phyloP scores from a whole-genome alignment of 1,140 invertebrate species.

The Brachionus koreanus region DNA sequence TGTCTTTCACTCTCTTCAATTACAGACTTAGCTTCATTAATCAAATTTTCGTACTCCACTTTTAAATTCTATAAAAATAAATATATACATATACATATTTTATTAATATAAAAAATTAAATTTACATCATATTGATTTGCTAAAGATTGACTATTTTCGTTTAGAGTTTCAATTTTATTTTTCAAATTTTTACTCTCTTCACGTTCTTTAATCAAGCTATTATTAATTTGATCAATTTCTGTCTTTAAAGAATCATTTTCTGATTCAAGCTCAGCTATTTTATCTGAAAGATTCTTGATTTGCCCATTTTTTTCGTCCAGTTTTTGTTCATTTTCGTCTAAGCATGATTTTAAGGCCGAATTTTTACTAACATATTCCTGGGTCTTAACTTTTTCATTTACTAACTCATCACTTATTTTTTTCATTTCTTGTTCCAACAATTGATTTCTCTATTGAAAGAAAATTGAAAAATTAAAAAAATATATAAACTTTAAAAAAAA shows the following conservation, averaged over 20 bases:
- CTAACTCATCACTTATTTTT: slow-evolving; percentile 9
- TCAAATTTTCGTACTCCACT: slow-evolving; percentile 41
- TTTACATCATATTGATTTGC: slow-evolving; percentile 7
- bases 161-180: not conserved
- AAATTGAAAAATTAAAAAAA: not conserved
- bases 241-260: not conserved
- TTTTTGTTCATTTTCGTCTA: not conserved
- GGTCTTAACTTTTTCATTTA: slow-evolving; percentile 32
- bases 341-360: not conserved
- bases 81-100: no score
- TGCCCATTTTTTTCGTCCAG: not conserved
- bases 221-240: not conserved
- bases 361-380: not conserved
- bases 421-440: slow-evolving; percentile 10
- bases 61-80: slow-evolving; percentile 37
- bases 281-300: not conserved
- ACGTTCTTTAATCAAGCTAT: not conserved
- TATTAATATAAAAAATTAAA: not conserved
- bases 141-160: slow-evolving; percentile 5
- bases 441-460: slow-evolving; percentile 22
- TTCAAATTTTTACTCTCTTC: not conserved
- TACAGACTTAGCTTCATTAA: not conserved
- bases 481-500: not conserved
- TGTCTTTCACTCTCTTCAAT: slow-evolving; percentile 29
- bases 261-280: not conserved